Evolutionary conservation across 2,113 vertebrate species (phyloP).

Genomic region (Sinocyclocheilus anophthalmus): DNA sequence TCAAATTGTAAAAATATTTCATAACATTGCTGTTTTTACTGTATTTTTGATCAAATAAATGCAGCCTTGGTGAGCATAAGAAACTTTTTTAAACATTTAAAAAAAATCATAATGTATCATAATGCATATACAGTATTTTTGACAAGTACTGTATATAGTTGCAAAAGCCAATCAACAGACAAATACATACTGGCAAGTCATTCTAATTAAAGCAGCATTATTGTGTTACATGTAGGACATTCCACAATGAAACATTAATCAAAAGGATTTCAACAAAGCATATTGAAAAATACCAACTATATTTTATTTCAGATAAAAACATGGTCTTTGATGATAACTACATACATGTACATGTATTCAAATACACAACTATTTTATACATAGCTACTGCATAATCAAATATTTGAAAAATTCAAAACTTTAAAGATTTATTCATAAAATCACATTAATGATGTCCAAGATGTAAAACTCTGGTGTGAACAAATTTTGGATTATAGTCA

Average conservation of each 20-base stretch:
- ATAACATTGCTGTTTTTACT: background rate
- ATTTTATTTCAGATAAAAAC: conserved; percentile 52
- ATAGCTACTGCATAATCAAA: conserved; percentile 48
- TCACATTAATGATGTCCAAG: conserved; percentile 36
- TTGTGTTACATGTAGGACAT: background rate
- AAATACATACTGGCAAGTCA: background rate
- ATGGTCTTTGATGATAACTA: conserved; percentile 43
- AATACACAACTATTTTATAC: conserved; percentile 47
- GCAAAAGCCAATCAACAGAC: background rate
- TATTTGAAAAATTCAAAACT: conserved; percentile 39
- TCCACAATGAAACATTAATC: conserved; percentile 4
- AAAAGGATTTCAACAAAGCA: conserved; percentile 3
- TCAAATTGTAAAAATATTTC: background rate
- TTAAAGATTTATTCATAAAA: conserved; percentile 36
- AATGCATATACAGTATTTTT: too few relatives aligned
- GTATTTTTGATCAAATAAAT: background rate
- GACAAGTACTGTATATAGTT: too few relatives aligned
- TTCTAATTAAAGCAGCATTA: background rate
- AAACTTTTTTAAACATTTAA: too few relatives aligned
- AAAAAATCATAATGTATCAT: too few relatives aligned
- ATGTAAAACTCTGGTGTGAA: conserved; percentile 38
- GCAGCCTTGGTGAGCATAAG: too few relatives aligned
- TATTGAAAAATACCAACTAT: conserved; percentile 51
- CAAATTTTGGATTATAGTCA: conserved; percentile 28
- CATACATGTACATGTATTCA: conserved; percentile 49